phyloP scores from a whole-genome alignment of 2,797 vertebrate species.

The Neosalanx taihuensis region DNA sequence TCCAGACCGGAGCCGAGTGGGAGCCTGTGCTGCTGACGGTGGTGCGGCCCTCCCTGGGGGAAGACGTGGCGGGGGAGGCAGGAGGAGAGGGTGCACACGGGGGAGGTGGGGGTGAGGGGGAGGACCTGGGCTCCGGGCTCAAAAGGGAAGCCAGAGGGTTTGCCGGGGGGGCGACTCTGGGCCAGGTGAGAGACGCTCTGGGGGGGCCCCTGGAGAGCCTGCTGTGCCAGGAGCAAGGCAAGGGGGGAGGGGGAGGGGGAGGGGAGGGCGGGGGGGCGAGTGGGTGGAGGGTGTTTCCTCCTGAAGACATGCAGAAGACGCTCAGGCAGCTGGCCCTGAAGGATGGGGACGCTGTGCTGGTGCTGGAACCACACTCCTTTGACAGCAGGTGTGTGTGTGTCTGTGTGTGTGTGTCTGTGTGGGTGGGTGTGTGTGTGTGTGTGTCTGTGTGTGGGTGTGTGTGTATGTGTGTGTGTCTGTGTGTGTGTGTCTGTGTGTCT shows the following conservation, averaged over 20 bases:
- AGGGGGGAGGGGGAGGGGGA: constrained; percentile 39
- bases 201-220: constrained; percentile 68
- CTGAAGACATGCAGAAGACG: constrained; percentile 80
- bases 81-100: constrained; percentile 23
- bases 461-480: not conserved
- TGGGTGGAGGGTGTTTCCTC: constrained; percentile 78
- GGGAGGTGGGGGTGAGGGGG: constrained; percentile 27
- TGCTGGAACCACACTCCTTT: constrained; percentile 76
- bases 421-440: not conserved
- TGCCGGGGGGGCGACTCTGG: constrained; percentile 66
- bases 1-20: constrained; percentile 78
- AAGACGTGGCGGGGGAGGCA: constrained; percentile 37
- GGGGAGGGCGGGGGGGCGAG: constrained; percentile 70
- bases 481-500: constrained; percentile 14
- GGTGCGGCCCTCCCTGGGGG: constrained; percentile 68
- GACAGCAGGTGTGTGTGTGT: constrained; percentile 70
- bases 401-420: not conserved
- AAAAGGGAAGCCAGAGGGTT: constrained; percentile 70
- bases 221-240: constrained; percentile 67
- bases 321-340: constrained; percentile 79
- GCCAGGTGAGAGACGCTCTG: constrained; percentile 64
- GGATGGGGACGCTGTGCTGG: constrained; percentile 83
- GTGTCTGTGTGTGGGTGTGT: constrained; percentile 49
- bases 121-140: constrained; percentile 58
- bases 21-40: constrained; percentile 87